A percentile compares a stretch with the other conserved stretches of the same genome.
phyloP scores from a whole-genome alignment of 2,888 invertebrate genomes.

The Lobophora halterata region DNA sequence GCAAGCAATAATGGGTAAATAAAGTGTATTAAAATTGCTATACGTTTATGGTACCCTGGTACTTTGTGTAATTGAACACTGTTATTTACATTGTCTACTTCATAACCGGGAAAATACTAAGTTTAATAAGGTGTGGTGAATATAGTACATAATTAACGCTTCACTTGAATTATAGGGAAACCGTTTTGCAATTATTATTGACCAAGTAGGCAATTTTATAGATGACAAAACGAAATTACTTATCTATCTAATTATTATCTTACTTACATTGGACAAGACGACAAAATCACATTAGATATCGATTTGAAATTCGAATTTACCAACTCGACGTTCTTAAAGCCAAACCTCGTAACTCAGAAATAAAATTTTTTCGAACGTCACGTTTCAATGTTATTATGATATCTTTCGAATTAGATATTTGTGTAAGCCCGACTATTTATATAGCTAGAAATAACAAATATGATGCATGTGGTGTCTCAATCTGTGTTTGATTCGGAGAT shows the following conservation, averaged over 20 bases:
- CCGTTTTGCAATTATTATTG: conserved; percentile 12
- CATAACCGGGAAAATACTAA: conserved; percentile 26
- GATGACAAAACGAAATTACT: neutral
- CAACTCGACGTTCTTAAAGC: conserved; percentile 9
- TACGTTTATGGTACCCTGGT: conserved; percentile 51
- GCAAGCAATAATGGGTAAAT: conserved; percentile 56
- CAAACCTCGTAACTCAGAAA: conserved; percentile 33
- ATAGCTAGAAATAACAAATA: conserved; percentile 68
- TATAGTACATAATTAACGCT: conserved; percentile 15
- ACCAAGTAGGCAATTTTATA: neutral
- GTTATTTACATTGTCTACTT: conserved; percentile 32
- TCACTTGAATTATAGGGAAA: conserved; percentile 11
- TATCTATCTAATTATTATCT: neutral
- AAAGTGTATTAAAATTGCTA: conserved; percentile 52
- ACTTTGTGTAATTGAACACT: conserved; percentile 47
- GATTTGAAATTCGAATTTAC: conserved; percentile 5
- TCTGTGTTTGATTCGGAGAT: conserved; percentile 52
- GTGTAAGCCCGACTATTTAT: conserved; percentile 62
- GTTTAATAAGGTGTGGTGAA: conserved; percentile 13
- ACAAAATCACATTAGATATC: conserved; percentile 1
- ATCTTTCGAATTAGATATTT: conserved; percentile 63
- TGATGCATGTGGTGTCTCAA: conserved; percentile 72
- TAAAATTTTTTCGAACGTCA: conserved; percentile 45
- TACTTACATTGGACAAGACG: neutral
- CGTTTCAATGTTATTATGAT: conserved; percentile 61